A percentile compares a stretch with the other conserved stretches of the same genome.
Conservation (phyloP, 1,140 invertebrate species). For the Nephila pilipes region DNA sequence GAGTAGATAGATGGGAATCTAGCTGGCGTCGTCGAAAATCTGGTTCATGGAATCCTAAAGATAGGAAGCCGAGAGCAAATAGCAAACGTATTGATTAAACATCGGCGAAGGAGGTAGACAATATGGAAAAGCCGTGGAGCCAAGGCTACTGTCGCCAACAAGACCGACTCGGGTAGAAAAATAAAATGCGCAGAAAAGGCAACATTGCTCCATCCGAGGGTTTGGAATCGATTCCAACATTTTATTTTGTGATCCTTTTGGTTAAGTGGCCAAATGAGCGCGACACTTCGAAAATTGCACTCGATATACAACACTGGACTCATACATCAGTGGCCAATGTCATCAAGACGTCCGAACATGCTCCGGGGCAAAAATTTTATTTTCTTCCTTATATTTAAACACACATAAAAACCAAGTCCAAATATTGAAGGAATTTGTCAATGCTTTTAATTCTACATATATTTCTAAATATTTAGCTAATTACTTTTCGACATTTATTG, state of each 20-base stretch:
- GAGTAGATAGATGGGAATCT: slow-evolving; percentile 56
- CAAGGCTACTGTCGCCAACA: slow-evolving; percentile 63
- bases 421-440: no score
- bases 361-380: not conserved
- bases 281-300: not conserved
- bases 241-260: slow-evolving; percentile 41
- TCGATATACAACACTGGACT: not conserved
- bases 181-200: slow-evolving; percentile 52
- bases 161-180: slow-evolving; percentile 35
- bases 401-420: no score
- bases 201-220: slow-evolving; percentile 34
- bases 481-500: no score
- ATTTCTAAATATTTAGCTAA: no score
- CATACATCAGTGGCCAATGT: not conserved
- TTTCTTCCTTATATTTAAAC: not conserved
- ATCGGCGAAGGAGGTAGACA: slow-evolving; percentile 70
- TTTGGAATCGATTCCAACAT: slow-evolving; percentile 50
- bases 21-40: slow-evolving; percentile 67
- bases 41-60: slow-evolving; percentile 68
- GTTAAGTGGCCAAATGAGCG: not conserved
- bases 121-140: slow-evolving; percentile 73
- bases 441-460: no score
- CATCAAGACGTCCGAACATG: not conserved
- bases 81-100: slow-evolving; percentile 76
- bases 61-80: slow-evolving; percentile 72